Percentiles rank a stretch among this genome's conserved stretches.
These are phyloP conservation scores for Erebia ligea DNA, from an alignment of 2,888 invertebrate genomes.

Conservation along the genomic window DNA sequence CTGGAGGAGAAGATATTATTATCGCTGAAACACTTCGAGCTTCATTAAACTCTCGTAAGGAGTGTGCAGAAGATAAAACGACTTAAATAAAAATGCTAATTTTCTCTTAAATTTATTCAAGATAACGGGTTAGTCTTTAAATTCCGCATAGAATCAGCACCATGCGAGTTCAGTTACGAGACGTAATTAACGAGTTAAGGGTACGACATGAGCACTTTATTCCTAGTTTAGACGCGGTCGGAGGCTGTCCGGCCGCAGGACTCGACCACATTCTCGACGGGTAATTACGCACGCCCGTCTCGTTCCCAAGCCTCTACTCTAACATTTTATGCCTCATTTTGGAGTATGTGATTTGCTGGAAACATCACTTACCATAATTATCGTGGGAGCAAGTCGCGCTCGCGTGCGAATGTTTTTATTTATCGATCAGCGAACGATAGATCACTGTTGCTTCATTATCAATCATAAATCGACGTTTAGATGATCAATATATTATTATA, in stretches of 20 bases:
- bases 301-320: conserved; percentile 73
- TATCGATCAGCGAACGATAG: conserved; percentile 20
- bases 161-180: conserved; percentile 66
- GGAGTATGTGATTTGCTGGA: conserved; percentile 78
- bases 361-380: conserved; percentile 73
- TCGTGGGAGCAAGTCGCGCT: conserved; percentile 68
- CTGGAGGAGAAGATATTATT: conserved; percentile 31
- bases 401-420: conserved; percentile 56
- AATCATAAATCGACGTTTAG: conserved; percentile 17
- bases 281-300: conserved; percentile 77
- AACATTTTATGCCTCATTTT: conserved; percentile 79
- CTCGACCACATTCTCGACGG: conserved; percentile 76
- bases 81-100: not conserved
- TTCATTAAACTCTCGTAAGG: conserved; percentile 18
- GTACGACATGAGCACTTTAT: conserved; percentile 70
- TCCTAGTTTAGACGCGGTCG: conserved; percentile 69
- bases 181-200: conserved; percentile 75
- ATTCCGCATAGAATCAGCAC: conserved; percentile 50
- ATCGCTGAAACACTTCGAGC: conserved; percentile 22
- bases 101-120: not conserved
- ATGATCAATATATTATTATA: conserved; percentile 4
- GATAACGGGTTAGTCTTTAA: not conserved
- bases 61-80: not conserved
- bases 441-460: conserved; percentile 22
- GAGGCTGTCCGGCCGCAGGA: conserved; percentile 69